Conservation (phyloP, 1,140 invertebrate species). For the Leptopilina clavipes region DNA sequence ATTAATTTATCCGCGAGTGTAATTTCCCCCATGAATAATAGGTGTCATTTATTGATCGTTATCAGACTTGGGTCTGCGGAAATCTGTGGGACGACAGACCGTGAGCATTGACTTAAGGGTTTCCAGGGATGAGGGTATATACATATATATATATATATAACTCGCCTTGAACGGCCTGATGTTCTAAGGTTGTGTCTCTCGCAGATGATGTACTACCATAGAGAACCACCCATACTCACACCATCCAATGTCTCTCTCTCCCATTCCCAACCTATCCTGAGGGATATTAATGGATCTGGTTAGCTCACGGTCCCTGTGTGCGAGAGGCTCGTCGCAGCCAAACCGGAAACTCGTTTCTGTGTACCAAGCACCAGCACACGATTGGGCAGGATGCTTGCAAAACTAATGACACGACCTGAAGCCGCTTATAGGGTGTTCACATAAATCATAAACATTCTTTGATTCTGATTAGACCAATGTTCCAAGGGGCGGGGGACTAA, state of each 20-base stretch:
- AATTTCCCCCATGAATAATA: constrained; percentile 16
- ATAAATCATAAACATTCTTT: constrained; percentile 23
- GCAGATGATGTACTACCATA: constrained; percentile 60
- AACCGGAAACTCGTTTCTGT: constrained; percentile 24
- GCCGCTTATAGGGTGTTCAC: constrained; percentile 11
- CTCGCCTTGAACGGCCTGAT: constrained; percentile 36
- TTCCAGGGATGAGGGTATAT: constrained; percentile 1
- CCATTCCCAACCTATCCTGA: constrained; percentile 51
- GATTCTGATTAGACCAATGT: neutral
- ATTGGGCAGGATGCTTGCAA: constrained; percentile 29
- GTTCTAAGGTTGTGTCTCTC: constrained; percentile 55
- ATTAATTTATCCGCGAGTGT: neutral
- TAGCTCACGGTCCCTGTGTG: constrained; percentile 17
- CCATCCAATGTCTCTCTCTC: constrained; percentile 36
- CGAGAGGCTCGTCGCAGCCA: constrained; percentile 4
- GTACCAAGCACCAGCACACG: neutral
- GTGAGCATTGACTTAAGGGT: constrained; percentile 36
- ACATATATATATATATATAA: neutral
- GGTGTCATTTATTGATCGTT: constrained; percentile 22
- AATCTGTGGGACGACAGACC: constrained; percentile 11
- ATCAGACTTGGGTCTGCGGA: constrained; percentile 8
- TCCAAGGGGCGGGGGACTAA: neutral
- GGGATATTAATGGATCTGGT: constrained; percentile 64
- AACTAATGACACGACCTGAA: constrained; percentile 4
- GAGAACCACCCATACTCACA: constrained; percentile 32